Conservation (phyloP, 1,140 invertebrate genomes). For the Saxidomus purpurata region DNA sequence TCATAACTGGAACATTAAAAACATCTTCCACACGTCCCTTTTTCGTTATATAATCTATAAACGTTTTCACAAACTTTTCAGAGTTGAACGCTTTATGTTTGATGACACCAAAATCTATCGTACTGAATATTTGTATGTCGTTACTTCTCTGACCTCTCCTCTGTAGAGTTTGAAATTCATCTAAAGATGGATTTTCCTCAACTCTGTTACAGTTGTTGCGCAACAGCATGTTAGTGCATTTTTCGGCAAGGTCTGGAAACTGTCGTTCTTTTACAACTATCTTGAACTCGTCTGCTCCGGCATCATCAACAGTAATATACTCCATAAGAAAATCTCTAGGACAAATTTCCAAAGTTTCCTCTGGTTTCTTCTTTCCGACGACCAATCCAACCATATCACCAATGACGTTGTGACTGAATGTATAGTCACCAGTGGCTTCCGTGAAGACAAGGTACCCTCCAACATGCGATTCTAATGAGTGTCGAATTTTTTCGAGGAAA, state of each 20-base stretch:
- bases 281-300: background rate
- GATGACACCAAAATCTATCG: slow-evolving; percentile 35
- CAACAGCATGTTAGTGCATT: background rate
- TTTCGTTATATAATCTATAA: background rate
- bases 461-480: background rate
- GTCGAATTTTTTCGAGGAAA: background rate
- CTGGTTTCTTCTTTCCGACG: background rate
- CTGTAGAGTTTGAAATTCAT: background rate
- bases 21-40: background rate
- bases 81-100: slow-evolving; percentile 2
- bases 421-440: background rate
- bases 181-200: background rate
- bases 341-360: slow-evolving; percentile 25
- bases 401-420: slow-evolving; percentile 23
- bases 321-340: slow-evolving; percentile 41
- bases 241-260: background rate
- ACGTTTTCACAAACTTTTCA: background rate
- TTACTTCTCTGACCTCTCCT: background rate
- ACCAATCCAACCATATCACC: slow-evolving; percentile 46
- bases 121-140: background rate
- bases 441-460: background rate
- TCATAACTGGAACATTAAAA: slow-evolving; percentile 27
- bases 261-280: background rate
- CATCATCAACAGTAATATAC: background rate
- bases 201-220: background rate